phyloP scores from a whole-genome alignment of 2,888 invertebrate genomes.

The Pristionchus entomophagus region DNA sequence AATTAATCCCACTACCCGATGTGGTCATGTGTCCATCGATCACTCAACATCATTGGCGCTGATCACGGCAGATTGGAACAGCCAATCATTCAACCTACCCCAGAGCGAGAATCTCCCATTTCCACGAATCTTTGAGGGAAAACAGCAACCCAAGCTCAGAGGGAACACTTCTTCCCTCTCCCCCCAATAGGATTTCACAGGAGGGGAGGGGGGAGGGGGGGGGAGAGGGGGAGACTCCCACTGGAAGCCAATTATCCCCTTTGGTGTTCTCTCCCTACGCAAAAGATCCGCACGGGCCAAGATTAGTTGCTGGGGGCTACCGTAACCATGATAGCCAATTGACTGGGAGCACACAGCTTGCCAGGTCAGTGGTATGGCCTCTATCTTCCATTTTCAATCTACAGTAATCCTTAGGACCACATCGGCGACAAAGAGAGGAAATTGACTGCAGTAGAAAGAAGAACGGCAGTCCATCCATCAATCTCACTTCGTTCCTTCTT shows the following conservation, averaged over 20 bases:
- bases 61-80: no score
- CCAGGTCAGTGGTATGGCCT: no score
- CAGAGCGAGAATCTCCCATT: not conserved
- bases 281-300: no score
- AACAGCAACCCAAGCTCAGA: not conserved
- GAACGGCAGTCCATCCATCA: slow-evolving; percentile 1
- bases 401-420: no score
- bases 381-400: no score
- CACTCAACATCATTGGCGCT: no score
- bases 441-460: not conserved
- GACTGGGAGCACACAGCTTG: no score
- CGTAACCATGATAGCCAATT: not conserved
- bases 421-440: not conserved
- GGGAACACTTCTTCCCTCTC: not conserved
- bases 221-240: no score
- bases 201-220: not conserved
- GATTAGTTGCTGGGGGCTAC: no score
- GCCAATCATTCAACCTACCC: not conserved
- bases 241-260: slow-evolving; percentile 8
- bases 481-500: not conserved
- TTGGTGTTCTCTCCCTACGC: not conserved
- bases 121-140: not conserved
- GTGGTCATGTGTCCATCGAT: no score
- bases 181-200: not conserved
- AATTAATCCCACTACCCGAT: not conserved